phyloP scores from a whole-genome alignment of 2,888 invertebrate species.

The Drosophila niveifrons region DNA sequence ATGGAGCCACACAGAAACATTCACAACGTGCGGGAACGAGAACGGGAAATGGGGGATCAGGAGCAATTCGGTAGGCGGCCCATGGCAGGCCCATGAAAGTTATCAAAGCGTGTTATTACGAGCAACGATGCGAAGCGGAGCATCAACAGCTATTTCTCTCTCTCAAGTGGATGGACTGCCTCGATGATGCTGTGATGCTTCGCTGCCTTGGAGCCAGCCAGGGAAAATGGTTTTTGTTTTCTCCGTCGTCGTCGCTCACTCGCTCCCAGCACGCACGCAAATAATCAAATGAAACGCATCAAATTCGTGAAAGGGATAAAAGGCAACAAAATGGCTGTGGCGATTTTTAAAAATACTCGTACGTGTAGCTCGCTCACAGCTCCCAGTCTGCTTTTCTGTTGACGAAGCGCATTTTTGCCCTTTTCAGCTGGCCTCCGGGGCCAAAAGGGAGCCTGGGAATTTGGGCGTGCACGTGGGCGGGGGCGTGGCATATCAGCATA shows the following conservation, averaged over 20 bases:
- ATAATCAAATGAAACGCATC: constrained; percentile 81
- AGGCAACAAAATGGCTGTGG: constrained; percentile 65
- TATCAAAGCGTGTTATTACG: constrained; percentile 85
- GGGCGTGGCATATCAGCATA: constrained; percentile 21
- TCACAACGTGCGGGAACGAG: constrained; percentile 22
- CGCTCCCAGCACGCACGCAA: constrained; percentile 61
- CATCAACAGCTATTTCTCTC: constrained; percentile 34
- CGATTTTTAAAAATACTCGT: constrained; percentile 62
- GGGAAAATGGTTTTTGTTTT: constrained; percentile 68
- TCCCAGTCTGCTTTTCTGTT: constrained; percentile 43
- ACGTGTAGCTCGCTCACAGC: constrained; percentile 25
- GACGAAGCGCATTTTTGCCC: constrained; percentile 56
- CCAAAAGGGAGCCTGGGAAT: neutral
- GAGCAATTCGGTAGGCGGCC: constrained; percentile 75
- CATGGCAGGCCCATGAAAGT: constrained; percentile 80
- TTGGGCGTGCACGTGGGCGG: neutral
- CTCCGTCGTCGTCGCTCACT: neutral
- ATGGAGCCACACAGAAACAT: constrained; percentile 31
- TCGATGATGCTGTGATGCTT: constrained; percentile 7
- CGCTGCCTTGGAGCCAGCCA: constrained; percentile 63
- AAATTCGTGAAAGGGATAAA: constrained; percentile 75
- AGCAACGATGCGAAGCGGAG: constrained; percentile 69
- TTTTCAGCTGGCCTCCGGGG: neutral
- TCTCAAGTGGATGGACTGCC: constrained; percentile 64
- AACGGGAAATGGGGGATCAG: constrained; percentile 38